These are phyloP conservation scores for Pectinophora gossypiella DNA, from an alignment of 1,140 invertebrate genomes.

Conservation along the genomic window DNA sequence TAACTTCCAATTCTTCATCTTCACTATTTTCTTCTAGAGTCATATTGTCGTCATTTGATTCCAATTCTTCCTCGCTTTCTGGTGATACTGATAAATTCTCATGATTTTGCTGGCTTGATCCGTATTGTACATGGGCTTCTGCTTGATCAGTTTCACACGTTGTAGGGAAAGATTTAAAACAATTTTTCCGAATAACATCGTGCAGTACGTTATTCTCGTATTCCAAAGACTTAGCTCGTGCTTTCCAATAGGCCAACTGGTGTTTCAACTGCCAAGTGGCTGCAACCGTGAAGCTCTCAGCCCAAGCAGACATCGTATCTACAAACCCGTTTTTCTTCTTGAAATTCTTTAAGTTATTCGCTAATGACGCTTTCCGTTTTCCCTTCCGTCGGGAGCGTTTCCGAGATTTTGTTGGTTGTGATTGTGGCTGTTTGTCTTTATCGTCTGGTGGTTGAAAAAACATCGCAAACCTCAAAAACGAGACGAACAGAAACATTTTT, in stretches of 20 bases:
- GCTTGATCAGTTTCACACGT: not conserved
- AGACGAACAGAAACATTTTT: no score
- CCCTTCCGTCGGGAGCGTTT: not conserved
- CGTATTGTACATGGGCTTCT: not conserved
- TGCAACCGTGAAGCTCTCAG: conserved; percentile 46
- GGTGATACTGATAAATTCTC: not conserved
- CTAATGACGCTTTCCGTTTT: not conserved
- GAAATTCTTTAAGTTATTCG: not conserved
- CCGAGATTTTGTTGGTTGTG: not conserved
- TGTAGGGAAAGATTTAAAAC: not conserved
- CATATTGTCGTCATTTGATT: conserved; percentile 14
- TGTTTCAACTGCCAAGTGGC: conserved; percentile 74
- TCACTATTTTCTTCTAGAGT: conserved; percentile 14
- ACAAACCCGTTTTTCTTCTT: conserved; percentile 25
- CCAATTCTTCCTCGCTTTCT: conserved; percentile 11
- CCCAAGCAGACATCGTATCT: conserved; percentile 52
- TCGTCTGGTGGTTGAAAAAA: not conserved
- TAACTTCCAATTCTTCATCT: conserved; percentile 73
- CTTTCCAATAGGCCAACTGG: conserved; percentile 81
- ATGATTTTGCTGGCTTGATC: not conserved
- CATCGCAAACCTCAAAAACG: not conserved
- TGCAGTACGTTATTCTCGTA: conserved; percentile 79
- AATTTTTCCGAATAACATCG: conserved; percentile 61
- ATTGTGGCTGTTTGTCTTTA: not conserved
- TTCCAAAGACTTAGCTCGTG: conserved; percentile 78